Base-by-base conservation (phyloP, 2,797 vertebrate species). In the Muraenolepis orangiensis region DNA sequence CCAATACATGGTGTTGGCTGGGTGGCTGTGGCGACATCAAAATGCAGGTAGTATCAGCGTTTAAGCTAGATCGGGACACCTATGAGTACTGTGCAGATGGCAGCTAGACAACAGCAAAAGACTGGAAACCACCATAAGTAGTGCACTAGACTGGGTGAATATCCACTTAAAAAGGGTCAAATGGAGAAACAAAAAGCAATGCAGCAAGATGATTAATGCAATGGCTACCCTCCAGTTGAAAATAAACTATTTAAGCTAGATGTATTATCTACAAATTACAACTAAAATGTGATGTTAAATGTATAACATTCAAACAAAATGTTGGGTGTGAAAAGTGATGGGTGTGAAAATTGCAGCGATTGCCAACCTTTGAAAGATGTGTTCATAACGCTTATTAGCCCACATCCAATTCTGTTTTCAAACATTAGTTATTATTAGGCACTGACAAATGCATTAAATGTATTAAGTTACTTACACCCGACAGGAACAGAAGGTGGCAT, bases 1-100 rank as follows among this genome's bases (percentile, higher is more conserved):
- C 29, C 73, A 74, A 72, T 46, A 79, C 69, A 75, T 26, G 8
- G 20, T 5, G 20, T 57, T 23, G 67, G 70, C 67, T 75, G 3
- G 74, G 76, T 71, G 74, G 74, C 34, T 32, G 81, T 72, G 73
- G 77, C 51, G 61, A 80, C 73, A 84, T 77, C 73, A 81, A 83
- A 79, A 81, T 18, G 69, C 69, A 81, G 81, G 88, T 83, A 79
- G 79, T 74, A 80, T 80, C 86, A 81, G 79, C 75, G 29, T 80
- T 85, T 36, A 79, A 72, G 84, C 72, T 69, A 73, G 67, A 81
- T 85, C 26, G 78, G 76, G 73, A 86, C 79, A 80, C 79, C 84
- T 84, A 88, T 51, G 81, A 26, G 84, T 80, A 88, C 74, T 78
- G 78, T 84, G 85, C 79, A 84, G 80, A 81, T 26, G 28, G 86